A percentile compares a stretch with the other conserved stretches of the same genome.
These are phyloP conservation scores for Plestiodon gilberti DNA, from an alignment of 2,113 vertebrate genomes.

Conservation along the genomic window DNA sequence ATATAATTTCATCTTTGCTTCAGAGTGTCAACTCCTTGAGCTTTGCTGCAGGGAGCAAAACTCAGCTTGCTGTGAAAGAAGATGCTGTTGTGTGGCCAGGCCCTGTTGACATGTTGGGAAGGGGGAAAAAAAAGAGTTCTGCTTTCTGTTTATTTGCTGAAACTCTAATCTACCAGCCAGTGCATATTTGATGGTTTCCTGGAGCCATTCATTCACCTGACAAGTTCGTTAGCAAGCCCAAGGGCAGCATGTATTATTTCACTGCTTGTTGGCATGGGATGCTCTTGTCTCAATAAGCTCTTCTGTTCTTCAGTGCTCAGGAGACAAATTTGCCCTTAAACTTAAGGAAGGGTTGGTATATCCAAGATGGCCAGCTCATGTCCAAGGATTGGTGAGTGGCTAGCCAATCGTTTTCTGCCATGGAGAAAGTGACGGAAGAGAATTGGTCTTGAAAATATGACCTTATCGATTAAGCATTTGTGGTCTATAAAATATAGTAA, in stretches of 20 bases:
- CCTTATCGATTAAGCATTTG: slow-evolving; percentile 61
- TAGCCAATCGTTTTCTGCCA: slow-evolving; percentile 39
- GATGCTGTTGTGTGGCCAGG: background rate
- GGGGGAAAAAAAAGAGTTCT: background rate
- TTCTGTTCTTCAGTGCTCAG: background rate
- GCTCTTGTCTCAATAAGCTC: slow-evolving; percentile 43
- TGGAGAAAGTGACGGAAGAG: background rate
- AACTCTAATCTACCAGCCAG: slow-evolving; percentile 9
- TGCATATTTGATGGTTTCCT: slow-evolving; percentile 26
- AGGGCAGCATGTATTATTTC: slow-evolving; percentile 25
- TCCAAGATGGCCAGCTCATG: background rate
- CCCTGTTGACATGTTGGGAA: background rate
- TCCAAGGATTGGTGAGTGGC: slow-evolving; percentile 41
- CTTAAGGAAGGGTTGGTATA: slow-evolving; percentile 32
- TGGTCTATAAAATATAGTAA: slow-evolving; percentile 56
- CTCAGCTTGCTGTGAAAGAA: background rate
- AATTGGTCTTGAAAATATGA: slow-evolving; percentile 32
- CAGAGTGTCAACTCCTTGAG: background rate
- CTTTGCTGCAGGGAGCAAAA: background rate
- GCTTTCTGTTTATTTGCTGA: slow-evolving; percentile 19
- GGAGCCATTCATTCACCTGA: slow-evolving; percentile 32
- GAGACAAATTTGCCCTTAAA: slow-evolving; percentile 47
- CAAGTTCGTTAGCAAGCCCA: background rate
- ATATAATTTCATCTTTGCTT: slow-evolving; percentile 8
- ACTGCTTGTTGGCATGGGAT: background rate